Evolutionary conservation across 2,113 vertebrate species (phyloP).

Genomic region (Rostratula benghalensis): DNA sequence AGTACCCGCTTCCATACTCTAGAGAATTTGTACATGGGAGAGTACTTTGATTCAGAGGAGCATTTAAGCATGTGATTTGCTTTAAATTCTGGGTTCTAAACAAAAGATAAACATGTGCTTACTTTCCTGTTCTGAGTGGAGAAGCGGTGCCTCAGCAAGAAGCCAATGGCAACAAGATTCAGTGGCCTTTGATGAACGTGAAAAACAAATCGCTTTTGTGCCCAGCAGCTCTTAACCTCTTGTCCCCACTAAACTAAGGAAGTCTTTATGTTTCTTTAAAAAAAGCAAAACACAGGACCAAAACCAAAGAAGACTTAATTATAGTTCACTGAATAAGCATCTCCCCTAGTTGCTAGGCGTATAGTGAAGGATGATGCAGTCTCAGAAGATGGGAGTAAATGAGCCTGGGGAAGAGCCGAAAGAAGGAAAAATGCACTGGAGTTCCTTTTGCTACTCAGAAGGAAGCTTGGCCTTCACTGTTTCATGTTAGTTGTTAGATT

Average conservation of each 20-base stretch:
- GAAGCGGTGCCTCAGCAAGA: neutral
- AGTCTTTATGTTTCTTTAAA: neutral
- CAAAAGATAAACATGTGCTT: neutral
- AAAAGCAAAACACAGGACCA: neutral
- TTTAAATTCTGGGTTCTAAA: neutral
- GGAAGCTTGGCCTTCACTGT: neutral
- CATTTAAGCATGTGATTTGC: neutral
- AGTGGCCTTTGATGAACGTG: neutral
- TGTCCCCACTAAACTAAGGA: neutral
- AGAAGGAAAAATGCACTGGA: neutral
- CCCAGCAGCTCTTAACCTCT: neutral
- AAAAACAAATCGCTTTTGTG: neutral
- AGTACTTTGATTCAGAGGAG: neutral
- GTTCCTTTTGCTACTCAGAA: neutral
- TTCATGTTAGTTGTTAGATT: slow-evolving; percentile 17
- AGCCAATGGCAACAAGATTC: neutral
- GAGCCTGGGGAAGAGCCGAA: neutral
- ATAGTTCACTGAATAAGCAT: neutral
- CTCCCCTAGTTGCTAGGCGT: neutral
- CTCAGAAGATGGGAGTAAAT: neutral
- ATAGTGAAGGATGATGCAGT: neutral
- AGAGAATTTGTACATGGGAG: neutral
- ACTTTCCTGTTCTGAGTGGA: neutral
- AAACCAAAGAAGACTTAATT: neutral
- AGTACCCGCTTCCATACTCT: neutral